A percentile compares a stretch with the other conserved stretches of the same genome.
Conservation (phyloP, 2,113 vertebrate species). For the Girardinichthys multiradiatus region DNA sequence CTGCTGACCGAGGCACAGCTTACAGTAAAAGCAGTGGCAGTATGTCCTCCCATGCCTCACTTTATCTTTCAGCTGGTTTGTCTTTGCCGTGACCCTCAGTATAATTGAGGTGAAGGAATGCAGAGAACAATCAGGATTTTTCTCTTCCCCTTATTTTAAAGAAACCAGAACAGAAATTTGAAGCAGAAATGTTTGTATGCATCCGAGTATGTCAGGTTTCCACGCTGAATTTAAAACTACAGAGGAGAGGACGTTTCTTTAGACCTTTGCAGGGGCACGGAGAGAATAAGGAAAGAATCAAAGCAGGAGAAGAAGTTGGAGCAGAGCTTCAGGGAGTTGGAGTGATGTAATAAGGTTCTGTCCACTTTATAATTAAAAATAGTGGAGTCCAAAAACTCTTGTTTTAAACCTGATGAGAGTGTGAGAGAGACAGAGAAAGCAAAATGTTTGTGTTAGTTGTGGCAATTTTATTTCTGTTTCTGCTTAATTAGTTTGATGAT, state of each 20-base stretch:
- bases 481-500: not conserved
- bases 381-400: constrained; percentile 21
- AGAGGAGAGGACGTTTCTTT: not conserved
- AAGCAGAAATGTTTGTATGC: constrained; percentile 19
- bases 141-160: not conserved
- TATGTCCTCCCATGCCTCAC: not conserved
- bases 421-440: not conserved
- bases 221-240: constrained; percentile 8
- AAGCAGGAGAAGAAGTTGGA: constrained; percentile 12
- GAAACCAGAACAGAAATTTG: constrained; percentile 37
- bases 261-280: not conserved
- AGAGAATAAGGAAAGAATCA: constrained; percentile 16
- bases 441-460: not conserved
- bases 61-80: constrained; percentile 14
- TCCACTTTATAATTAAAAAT: constrained; percentile 42
- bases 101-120: constrained; percentile 59
- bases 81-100: constrained; percentile 29
- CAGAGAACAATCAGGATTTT: constrained; percentile 7
- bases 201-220: constrained; percentile 18
- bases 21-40: not conserved
- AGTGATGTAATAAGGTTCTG: constrained; percentile 24
- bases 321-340: constrained; percentile 12
- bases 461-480: not conserved
- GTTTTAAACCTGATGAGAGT: not conserved
- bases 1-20: constrained; percentile 3